phyloP scores from a whole-genome alignment of 1,140 invertebrate genomes.

The Mizuhopecten yessoensis region DNA sequence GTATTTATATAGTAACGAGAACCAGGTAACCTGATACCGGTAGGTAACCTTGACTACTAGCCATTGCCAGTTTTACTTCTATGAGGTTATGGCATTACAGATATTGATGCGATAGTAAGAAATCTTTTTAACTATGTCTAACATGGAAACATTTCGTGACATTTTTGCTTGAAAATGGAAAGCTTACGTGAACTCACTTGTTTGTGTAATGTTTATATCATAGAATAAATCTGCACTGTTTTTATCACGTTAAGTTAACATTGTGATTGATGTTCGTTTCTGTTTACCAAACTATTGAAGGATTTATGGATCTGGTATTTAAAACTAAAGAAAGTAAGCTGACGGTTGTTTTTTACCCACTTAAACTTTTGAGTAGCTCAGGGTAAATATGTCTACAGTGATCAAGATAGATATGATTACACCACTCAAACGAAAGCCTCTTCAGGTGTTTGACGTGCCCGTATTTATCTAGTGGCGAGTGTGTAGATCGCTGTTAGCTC shows the following conservation, averaged over 20 bases:
- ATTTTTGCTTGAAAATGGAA: neutral
- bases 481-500: neutral
- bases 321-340: neutral
- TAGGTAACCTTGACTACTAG: too few species aligned
- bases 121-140: neutral
- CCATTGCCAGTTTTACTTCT: neutral
- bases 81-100: neutral
- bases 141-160: neutral
- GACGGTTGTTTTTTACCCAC: conserved; percentile 14
- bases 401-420: conserved; percentile 7
- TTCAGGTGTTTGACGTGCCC: neutral
- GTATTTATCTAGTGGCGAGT: neutral
- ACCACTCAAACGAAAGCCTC: neutral
- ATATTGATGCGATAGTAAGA: neutral
- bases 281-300: neutral
- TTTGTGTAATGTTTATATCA: neutral
- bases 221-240: neutral
- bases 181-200: neutral
- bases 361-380: neutral
- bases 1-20: neutral
- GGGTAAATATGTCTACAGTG: neutral
- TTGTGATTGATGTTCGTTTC: neutral
- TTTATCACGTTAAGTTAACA: neutral
- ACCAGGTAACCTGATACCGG: neutral
- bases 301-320: neutral